Evolutionary conservation across 2,113 vertebrate species (phyloP), one percentile per base, ranked within the genome.

Genomic region (Empidonax traillii): DNA sequence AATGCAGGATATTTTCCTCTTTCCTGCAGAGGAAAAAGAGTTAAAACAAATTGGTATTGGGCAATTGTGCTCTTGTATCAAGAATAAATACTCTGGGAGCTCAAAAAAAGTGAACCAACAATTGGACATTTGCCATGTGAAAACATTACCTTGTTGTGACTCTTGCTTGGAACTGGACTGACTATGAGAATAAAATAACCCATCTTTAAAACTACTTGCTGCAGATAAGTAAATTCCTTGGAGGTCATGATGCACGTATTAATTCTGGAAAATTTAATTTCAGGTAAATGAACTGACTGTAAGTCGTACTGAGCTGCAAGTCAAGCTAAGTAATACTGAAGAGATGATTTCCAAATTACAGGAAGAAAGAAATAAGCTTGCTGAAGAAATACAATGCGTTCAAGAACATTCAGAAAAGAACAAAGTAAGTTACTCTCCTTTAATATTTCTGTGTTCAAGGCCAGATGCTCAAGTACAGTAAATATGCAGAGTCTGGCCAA

Each of bases 301-400:
- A 53, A 95, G 85, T 85, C 86, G 6, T 65, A 56, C 10, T 37
- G 79, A 94, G 24, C 95, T 98, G 33, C 97, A 97, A 90, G 91
- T 30, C 62, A 92, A 98, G 82, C 90, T 98, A 81, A 74, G 39
- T 4, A 73, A 90, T 16, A 61, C 89, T 37, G 78, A 94, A 18
- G 71, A 95, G 53, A 90, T 98, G 46, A 94, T 91, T 39, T 39
- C 69, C 8, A 86, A 77, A 25, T 93, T 95, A 88, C 93, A 90
- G 89, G 97, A 97, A 96, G 93, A 98, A 93, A 98, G 78, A 73
- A 96, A 95, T 8, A 56, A 89, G 13, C 96, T 98, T 65, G 68
- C 83, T 52, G 96, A 96, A 88, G 96, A 98, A 74, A 89, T 97
- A 27, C 90, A 92, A 8, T 33, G 66, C 49, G 35, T 85, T 56